phyloP scores from a whole-genome alignment of 1,140 invertebrate genomes.

The Eupristina koningsbergeri region DNA sequence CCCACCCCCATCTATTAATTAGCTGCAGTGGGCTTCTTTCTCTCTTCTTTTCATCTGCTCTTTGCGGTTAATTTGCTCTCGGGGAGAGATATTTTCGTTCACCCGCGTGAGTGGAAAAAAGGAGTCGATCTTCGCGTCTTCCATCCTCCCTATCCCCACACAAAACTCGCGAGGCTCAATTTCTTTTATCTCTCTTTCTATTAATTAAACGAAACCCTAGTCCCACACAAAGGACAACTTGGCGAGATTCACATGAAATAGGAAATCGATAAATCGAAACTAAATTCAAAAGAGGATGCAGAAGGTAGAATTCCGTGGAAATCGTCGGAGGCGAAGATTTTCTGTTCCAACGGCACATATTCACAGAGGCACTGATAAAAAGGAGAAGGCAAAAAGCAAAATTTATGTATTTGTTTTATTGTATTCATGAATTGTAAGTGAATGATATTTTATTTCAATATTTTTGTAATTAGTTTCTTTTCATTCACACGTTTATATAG shows the following conservation, averaged over 20 bases:
- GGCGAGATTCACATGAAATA: conserved; percentile 33
- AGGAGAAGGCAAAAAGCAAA: not conserved
- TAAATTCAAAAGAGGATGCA: conserved; percentile 21
- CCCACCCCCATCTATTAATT: conserved; percentile 58
- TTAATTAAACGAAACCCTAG: conserved; percentile 57
- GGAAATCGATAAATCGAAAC: conserved; percentile 24
- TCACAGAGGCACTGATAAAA: not conserved
- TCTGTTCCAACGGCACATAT: not conserved
- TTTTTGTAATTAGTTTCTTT: no score
- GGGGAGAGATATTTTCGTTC: conserved; percentile 32
- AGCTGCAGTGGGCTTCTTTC: conserved; percentile 35
- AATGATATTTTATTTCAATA: no score
- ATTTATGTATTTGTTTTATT: not conserved
- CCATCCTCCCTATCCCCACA: no score
- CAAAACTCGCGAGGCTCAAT: not conserved
- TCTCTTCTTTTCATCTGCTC: not conserved
- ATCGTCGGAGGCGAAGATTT: not conserved
- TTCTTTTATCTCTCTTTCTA: conserved; percentile 53
- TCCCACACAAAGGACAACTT: not conserved
- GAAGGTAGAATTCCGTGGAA: conserved; percentile 1
- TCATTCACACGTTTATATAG: no score
- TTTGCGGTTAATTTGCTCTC: conserved; percentile 42
- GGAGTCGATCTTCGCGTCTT: conserved; percentile 25
- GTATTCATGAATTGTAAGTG: not conserved
- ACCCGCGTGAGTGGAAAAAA: conserved; percentile 22